These are phyloP conservation scores for Endotricha flammealis DNA, from an alignment of 2,888 invertebrate species.

Conservation along the genomic window DNA sequence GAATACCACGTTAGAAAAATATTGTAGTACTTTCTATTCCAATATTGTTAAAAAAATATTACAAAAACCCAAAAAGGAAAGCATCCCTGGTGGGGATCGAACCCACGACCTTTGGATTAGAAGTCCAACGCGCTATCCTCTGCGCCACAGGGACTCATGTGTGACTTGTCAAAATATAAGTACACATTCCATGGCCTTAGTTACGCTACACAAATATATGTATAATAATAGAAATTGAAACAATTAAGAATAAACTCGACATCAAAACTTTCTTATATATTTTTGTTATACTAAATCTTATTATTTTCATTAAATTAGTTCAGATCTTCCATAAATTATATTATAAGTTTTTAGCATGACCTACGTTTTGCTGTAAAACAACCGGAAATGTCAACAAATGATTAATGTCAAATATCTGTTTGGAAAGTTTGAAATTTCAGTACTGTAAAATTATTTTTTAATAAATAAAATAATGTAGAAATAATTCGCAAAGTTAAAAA, in stretches of 20 bases:
- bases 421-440: constrained; percentile 63
- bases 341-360: no score
- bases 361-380: background rate
- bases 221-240: no score
- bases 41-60: background rate
- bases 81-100: constrained; percentile 91
- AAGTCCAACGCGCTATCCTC: constrained; percentile 94
- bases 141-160: constrained; percentile 87
- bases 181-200: constrained; percentile 7
- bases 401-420: constrained; percentile 43
- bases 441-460: constrained; percentile 25
- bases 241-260: no score
- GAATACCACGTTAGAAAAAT: no score
- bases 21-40: no score
- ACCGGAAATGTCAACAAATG: constrained; percentile 39
- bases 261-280: no score
- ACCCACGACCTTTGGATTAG: constrained; percentile 94
- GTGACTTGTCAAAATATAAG: constrained; percentile 29
- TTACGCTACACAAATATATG: constrained; percentile 4
- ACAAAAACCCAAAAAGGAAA: constrained; percentile 18
- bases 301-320: no score
- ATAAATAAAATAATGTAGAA: constrained; percentile 28
- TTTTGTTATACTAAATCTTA: no score
- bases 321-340: no score
- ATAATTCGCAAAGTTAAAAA: constrained; percentile 6